Base-by-base conservation (phyloP, 2,888 invertebrate genomes). In the Drosophila quinaria region DNA sequence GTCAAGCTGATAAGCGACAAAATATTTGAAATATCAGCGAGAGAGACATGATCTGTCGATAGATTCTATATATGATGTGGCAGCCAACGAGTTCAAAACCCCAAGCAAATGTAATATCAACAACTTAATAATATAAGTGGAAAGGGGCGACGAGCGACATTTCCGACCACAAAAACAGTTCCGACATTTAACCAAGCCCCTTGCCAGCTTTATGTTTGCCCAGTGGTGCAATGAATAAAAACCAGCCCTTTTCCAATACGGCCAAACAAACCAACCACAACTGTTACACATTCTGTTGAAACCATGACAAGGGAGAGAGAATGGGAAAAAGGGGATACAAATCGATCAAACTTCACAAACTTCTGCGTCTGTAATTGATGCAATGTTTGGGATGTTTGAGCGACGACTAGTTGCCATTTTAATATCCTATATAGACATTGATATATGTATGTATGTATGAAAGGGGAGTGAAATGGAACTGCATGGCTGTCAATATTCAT, bases 301-400 rank as follows among this genome's bases (percentile, higher is more conserved):
- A 71, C 51, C 59, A 42, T 13, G 15, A 41, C 22, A 41, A 8
- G 19, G 19, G 19, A 19, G 17, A 19, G 3, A 10, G 37, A 22
- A 4, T 39, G 22, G n/a, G 44, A 39, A 55, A 39, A 42, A 54
- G 62, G 71, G 80, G 78, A 74, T 11, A n/a, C 67, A 58, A 86
- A 85, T 86, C 88, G 89, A 89, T 86, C 86, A 86, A 89, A 87
- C 63, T 63, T 49, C 49, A 49, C 29, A 15, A 35, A 29, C 78
- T 63, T 76, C 47, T 62, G 44, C 54, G 59, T 44, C 60, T 67
- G 61, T 69, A 70, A 63, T 65, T 75, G 77, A 74, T 58, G 66
- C 77, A 74, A 68, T 66, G 42, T 78, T 81, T 78, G 55, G 54
- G 64, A 55, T 66, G 42, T 78, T 81, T 78, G 55, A 51, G 64